Percentiles rank a stretch among this genome's conserved stretches.
Conservation (phyloP, 2,797 vertebrate species). For the Buceros bicornis region DNA sequence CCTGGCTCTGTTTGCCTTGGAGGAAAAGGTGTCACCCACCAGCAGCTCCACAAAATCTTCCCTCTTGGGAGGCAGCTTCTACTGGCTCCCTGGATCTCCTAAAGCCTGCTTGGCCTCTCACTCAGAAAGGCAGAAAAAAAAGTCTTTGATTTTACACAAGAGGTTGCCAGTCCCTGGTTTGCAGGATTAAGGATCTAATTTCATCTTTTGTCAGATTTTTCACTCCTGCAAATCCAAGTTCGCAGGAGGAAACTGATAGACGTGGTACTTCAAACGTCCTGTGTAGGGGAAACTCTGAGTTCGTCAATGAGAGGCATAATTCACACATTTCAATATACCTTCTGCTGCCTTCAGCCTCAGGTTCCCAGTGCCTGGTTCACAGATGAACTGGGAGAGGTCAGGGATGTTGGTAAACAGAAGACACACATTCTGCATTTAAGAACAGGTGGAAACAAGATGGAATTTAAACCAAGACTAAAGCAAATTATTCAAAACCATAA, state of each 20-base stretch:
- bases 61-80: background rate
- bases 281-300: background rate
- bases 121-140: background rate
- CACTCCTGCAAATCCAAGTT: background rate
- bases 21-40: background rate
- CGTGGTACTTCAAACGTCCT: background rate
- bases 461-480: background rate
- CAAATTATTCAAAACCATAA: background rate
- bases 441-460: background rate
- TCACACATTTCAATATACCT: background rate
- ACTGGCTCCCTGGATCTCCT: background rate
- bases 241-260: background rate
- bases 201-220: background rate
- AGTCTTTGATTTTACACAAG: background rate
- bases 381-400: background rate
- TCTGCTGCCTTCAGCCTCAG: background rate
- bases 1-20: background rate
- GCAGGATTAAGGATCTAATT: background rate
- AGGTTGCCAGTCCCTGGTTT: background rate
- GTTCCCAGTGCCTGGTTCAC: background rate
- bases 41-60: background rate
- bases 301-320: background rate
- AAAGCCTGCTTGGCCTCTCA: background rate
- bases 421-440: background rate
- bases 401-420: background rate